A percentile compares a stretch with the other conserved stretches of the same genome.
phyloP scores from a whole-genome alignment of 2,888 invertebrate species.

The Melanchra persicariae region DNA sequence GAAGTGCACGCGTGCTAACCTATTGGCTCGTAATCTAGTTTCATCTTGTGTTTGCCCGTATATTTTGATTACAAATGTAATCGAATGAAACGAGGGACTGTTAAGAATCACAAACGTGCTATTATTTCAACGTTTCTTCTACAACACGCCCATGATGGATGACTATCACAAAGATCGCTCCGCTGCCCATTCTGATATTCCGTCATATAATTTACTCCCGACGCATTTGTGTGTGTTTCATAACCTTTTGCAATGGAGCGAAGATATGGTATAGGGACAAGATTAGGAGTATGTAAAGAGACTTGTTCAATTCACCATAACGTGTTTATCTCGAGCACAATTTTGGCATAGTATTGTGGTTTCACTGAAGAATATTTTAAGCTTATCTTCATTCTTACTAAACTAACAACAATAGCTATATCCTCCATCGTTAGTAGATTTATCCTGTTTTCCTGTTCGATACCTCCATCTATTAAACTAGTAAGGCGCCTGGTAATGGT shows the following conservation, averaged over 20 bases:
- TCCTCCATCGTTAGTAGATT: neutral
- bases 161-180: no score
- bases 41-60: no score
- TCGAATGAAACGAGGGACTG: no score
- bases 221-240: constrained; percentile 51
- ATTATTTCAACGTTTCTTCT: no score
- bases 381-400: neutral
- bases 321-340: constrained; percentile 20
- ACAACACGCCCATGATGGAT: no score
- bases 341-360: constrained; percentile 10
- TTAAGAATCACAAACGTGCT: no score
- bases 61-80: no score
- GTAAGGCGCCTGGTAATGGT: constrained; percentile 4
- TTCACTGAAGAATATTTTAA: neutral
- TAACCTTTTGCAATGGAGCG: constrained; percentile 50
- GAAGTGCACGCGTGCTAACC: no score
- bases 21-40: no score
- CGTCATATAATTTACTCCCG: constrained; percentile 45
- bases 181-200: no score
- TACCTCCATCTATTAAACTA: constrained; percentile 17
- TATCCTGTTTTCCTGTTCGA: constrained; percentile 1
- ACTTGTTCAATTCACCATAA: constrained; percentile 13
- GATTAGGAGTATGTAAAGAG: constrained; percentile 41
- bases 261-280: constrained; percentile 52
- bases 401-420: neutral